These are phyloP conservation scores for Clamator glandarius DNA, from an alignment of 2,797 vertebrate species.

Conservation along the genomic window DNA sequence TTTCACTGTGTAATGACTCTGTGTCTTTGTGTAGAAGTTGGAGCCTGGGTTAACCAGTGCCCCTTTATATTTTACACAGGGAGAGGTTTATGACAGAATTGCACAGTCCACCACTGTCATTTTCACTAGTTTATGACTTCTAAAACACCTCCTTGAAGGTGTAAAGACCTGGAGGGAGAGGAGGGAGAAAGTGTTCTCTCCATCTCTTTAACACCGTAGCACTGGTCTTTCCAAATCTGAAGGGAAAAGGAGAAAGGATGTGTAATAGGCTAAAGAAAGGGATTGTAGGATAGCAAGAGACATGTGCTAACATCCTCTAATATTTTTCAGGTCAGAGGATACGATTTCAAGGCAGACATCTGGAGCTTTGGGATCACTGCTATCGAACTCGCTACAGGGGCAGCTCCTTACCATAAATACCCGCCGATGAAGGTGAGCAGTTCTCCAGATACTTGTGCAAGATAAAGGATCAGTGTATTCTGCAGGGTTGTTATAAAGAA, in stretches of 20 bases:
- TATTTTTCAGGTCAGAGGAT: slow-evolving; percentile 87
- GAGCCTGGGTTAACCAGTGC: not conserved
- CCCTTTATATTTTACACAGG: not conserved
- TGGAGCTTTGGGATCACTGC: slow-evolving; percentile 98
- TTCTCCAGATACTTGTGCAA: not conserved
- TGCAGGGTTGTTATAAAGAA: not conserved
- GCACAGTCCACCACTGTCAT: not conserved
- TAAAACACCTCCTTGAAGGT: not conserved
- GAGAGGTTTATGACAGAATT: not conserved
- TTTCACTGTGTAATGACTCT: not conserved
- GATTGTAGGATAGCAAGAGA: not conserved
- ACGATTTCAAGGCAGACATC: slow-evolving; percentile 96
- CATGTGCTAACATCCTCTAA: not conserved
- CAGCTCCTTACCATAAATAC: slow-evolving; percentile 96
- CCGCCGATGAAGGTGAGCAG: slow-evolving; percentile 92
- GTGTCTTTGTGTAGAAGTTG: not conserved
- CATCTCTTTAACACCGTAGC: not conserved
- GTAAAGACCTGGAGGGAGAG: not conserved
- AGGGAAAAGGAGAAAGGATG: not conserved
- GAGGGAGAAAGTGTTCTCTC: not conserved
- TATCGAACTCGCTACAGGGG: slow-evolving; percentile 93
- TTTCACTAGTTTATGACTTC: not conserved
- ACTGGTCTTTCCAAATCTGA: fast-evolving
- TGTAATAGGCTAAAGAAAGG: not conserved
- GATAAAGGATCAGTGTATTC: not conserved